Evolutionary conservation across 2,113 vertebrate genomes (phyloP), one percentile per base, ranked within the genome.

Genomic region (Macquaria australasica): DNA sequence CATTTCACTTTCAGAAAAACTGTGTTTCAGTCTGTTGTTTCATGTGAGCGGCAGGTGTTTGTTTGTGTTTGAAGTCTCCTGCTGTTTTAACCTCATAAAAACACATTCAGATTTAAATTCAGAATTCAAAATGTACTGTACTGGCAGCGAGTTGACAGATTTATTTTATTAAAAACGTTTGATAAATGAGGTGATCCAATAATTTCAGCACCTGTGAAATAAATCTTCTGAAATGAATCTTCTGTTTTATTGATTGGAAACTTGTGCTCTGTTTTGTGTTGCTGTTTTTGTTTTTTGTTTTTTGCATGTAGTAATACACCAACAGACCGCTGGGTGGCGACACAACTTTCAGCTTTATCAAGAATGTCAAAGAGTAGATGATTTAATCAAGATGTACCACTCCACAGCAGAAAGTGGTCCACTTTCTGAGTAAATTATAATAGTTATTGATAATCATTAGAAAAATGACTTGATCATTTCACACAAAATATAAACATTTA

Each of bases 1-100:
- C 31, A 48, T 85, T 81, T 74, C 12, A 31, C 34, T 34, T 6
- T 72, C 21, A 76, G 14, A 53, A 63, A 62, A 77, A 53, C 53
- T 48, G 9, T 68, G 37, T 67, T 60, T 73, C 21, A 11, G 28
- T 69, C 10, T 62, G 20, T 18, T 73, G 55, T 73, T 21, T 68
- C 3, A 28, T 41, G n/a, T 78, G 39, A 20, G 18, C 18, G 34
- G 8, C 16, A 23, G 11, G 2, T 18, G 41, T 51, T 34, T 70
- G 23, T 78, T 9, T 88, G 62, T 64, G 62, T 72, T 9, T 69
- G 12, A 43, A 21, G 34, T 67, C 16, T 71, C 5, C 70, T 68
- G 43, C 71, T 59, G 53, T 68, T 37, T 71, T 66, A 69, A 66
- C 67, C 28, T 77, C 63, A 55, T 41, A 50, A 23, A 59, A 84